phyloP scores from a whole-genome alignment of 2,888 invertebrate genomes.

The Cheilosia impressa region DNA sequence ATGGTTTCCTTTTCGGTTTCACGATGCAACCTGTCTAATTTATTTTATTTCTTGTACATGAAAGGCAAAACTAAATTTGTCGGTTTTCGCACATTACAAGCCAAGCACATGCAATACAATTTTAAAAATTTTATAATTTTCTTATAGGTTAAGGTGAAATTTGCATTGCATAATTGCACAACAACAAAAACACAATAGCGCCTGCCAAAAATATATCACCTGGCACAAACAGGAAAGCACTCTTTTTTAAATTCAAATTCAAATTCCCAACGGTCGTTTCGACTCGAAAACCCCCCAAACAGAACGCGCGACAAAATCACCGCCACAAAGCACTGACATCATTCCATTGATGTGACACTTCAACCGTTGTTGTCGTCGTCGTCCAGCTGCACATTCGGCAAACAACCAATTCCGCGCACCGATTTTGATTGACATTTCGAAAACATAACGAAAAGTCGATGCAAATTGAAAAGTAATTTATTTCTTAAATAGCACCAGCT shows the following conservation, averaged over 20 bases:
- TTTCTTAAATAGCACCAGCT: slow-evolving; percentile 3
- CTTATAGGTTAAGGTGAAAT: background rate
- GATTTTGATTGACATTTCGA: slow-evolving; percentile 27
- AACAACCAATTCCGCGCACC: background rate
- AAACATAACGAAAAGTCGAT: slow-evolving; percentile 1
- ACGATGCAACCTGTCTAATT: no score
- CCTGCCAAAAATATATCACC: background rate
- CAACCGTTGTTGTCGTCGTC: background rate
- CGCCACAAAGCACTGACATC: background rate
- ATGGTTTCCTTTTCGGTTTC: no score
- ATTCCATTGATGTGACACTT: slow-evolving; percentile 4
- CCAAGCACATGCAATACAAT: no score
- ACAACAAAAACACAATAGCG: background rate
- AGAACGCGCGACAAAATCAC: slow-evolving; percentile 24
- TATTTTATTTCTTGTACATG: no score
- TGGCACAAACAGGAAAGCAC: background rate
- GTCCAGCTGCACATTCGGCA: background rate
- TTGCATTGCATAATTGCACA: background rate
- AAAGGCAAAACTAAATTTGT: no score
- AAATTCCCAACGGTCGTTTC: slow-evolving; percentile 66
- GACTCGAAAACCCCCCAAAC: slow-evolving; percentile 12
- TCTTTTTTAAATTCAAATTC: slow-evolving; percentile 67
- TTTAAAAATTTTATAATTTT: no score
- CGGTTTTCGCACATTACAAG: no score
- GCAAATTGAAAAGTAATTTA: slow-evolving; percentile 18